phyloP scores from a whole-genome alignment of 2,888 invertebrate species.

The Megamerina dolium region DNA sequence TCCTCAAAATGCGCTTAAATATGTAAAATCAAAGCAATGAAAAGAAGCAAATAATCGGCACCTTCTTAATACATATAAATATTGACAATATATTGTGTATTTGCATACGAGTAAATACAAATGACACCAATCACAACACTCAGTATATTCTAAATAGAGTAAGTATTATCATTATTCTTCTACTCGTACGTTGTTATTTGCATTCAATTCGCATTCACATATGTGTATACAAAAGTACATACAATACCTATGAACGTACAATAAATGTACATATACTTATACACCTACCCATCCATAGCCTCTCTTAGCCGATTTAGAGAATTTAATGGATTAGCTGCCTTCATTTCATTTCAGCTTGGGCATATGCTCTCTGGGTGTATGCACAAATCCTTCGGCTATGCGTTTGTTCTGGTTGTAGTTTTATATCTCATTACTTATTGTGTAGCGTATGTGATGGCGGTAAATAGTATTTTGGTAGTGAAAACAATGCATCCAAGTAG shows the following conservation, averaged over 20 bases:
- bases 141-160: no score
- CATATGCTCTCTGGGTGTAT: conserved; percentile 1
- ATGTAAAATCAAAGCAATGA: conserved; percentile 19
- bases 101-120: no score
- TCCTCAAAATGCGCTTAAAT: conserved; percentile 28
- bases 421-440: conserved; percentile 39
- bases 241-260: background rate
- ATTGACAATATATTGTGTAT: no score
- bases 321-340: conserved; percentile 37
- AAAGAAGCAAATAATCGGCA: background rate
- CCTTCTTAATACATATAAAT: no score
- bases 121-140: no score
- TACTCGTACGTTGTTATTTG: no score
- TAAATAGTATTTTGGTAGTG: conserved; percentile 34
- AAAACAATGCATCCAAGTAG: no score
- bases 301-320: conserved; percentile 38
- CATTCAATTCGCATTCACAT: no score
- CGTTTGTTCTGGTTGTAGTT: conserved; percentile 20
- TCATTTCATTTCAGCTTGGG: background rate
- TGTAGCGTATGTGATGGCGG: conserved; percentile 25
- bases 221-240: background rate
- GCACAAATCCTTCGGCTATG: conserved; percentile 9
- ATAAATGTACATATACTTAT: no score
- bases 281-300: no score
- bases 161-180: no score